A percentile compares a stretch with the other conserved stretches of the same genome.
phyloP scores from a whole-genome alignment of 2,888 invertebrate species.

The Melanargia galathea region DNA sequence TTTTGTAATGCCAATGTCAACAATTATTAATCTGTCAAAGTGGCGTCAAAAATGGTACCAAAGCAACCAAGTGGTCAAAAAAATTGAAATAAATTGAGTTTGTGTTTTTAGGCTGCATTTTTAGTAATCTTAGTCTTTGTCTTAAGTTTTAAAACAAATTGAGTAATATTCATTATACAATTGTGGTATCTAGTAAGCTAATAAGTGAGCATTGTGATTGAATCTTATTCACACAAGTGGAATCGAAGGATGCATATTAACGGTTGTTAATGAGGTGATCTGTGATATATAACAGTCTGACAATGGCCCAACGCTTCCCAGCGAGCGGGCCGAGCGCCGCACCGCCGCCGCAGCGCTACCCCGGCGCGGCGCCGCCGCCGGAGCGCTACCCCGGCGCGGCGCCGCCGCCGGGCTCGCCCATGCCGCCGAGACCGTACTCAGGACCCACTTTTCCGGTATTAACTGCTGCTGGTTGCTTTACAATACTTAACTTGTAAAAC shows the following conservation, averaged over 20 bases:
- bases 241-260: too few species aligned
- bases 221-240: neutral
- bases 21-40: too few species aligned
- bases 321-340: slow-evolving; percentile 56
- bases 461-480: neutral
- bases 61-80: too few species aligned
- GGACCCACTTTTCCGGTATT: slow-evolving; percentile 89
- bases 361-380: slow-evolving; percentile 81
- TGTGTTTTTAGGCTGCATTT: too few species aligned
- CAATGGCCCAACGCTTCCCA: slow-evolving; percentile 73
- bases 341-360: slow-evolving; percentile 66
- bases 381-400: slow-evolving; percentile 72
- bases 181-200: neutral
- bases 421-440: slow-evolving; percentile 87
- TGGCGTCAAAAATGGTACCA: too few species aligned
- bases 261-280: slow-evolving; percentile 44
- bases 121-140: too few species aligned
- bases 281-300: slow-evolving; percentile 2
- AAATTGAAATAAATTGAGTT: too few species aligned
- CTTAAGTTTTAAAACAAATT: neutral
- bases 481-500: too few species aligned
- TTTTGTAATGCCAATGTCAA: too few species aligned
- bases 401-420: slow-evolving; percentile 85
- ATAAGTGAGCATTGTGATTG: neutral
- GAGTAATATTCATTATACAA: neutral